Percentiles rank a stretch among this genome's conserved stretches.
Evolutionary conservation across 2,113 vertebrate species (phyloP).

Genomic region (Aviceda subcristata): DNA sequence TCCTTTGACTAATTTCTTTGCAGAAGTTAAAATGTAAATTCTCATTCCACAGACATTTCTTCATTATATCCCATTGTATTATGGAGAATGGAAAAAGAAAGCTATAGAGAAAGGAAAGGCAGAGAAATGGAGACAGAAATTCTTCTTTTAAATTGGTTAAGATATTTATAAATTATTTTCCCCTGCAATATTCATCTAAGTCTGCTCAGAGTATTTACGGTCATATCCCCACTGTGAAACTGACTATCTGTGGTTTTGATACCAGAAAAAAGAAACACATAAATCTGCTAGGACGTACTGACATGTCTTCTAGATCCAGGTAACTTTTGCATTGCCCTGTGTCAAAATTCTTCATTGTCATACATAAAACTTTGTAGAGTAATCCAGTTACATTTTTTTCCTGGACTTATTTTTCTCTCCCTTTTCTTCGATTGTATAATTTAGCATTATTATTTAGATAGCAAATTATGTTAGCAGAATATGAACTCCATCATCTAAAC

Average conservation of each 20-base stretch:
- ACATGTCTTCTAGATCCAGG: not conserved
- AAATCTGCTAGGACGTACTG: not conserved
- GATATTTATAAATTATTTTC: not conserved
- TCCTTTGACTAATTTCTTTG: not conserved
- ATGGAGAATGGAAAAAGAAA: not conserved
- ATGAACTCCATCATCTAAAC: not conserved
- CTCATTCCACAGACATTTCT: not conserved
- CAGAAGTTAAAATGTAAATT: not conserved
- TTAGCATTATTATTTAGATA: not conserved
- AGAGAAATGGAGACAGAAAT: not conserved
- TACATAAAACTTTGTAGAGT: not conserved
- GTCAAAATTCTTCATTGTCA: not conserved
- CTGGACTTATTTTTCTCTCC: too few relatives aligned
- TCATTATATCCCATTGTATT: not conserved
- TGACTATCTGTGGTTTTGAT: not conserved
- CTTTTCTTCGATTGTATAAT: not conserved
- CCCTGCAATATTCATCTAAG: not conserved
- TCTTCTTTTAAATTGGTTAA: not conserved
- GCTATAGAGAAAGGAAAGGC: not conserved
- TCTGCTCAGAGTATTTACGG: not conserved
- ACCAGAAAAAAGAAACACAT: not conserved
- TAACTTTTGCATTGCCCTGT: not conserved
- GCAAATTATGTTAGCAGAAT: not conserved
- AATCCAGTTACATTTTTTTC: not conserved
- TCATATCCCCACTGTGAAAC: not conserved